These are phyloP conservation scores for Hemiprocne comata DNA, from an alignment of 2,113 vertebrate genomes.

Conservation along the genomic window DNA sequence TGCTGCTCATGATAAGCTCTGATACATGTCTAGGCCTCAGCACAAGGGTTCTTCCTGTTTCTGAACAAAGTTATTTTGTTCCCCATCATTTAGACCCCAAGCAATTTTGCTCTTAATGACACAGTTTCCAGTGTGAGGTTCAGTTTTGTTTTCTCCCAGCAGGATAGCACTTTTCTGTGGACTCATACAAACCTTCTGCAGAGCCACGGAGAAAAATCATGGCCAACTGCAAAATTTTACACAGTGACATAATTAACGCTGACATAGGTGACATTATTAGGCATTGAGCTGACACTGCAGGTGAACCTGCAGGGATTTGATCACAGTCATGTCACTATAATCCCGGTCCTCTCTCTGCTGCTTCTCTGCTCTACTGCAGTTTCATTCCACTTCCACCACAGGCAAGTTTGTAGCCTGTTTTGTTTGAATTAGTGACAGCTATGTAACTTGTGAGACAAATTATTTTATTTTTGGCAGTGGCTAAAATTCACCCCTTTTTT, in stretches of 20 bases:
- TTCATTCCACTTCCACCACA: background rate
- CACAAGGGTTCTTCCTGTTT: background rate
- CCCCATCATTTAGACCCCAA: background rate
- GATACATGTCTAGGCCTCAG: background rate
- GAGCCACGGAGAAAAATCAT: background rate
- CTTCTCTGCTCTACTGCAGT: background rate
- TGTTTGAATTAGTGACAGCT: background rate
- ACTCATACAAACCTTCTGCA: background rate
- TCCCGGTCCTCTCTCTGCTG: background rate
- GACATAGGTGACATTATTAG: background rate
- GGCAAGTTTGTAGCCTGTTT: background rate
- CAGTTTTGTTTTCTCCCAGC: background rate
- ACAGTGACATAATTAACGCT: background rate
- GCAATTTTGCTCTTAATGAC: background rate
- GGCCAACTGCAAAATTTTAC: background rate
- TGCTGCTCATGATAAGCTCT: background rate
- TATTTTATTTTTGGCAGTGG: background rate
- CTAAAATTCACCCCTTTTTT: background rate
- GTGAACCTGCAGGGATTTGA: background rate
- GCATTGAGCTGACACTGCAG: background rate
- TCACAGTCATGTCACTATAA: background rate
- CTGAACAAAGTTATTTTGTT: background rate
- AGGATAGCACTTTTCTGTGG: background rate
- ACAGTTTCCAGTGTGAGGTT: rapidly evolving
- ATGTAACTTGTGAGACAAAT: background rate